Evolutionary conservation across 2,888 invertebrate genomes (phyloP), one percentile per base, ranked within the genome.

Genomic region (Chrysina gloriosa): DNA sequence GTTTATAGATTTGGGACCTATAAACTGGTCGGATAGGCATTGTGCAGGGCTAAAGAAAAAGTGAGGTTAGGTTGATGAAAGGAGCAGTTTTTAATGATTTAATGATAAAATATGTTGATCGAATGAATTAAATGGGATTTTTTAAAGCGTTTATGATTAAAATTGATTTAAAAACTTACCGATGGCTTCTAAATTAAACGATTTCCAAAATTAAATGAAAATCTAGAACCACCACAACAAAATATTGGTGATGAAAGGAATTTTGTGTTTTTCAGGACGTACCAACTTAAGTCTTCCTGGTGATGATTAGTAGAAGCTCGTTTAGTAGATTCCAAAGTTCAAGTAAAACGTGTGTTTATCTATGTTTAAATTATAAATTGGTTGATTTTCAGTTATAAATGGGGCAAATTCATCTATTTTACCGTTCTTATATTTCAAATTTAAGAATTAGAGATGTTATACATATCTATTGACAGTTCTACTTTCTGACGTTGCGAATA

Each of bases 1-100:
- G n/a, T n/a, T n/a, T n/a, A n/a, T n/a, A n/a, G 84, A 97, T 95
- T 81, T 88, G 91, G 29, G 95, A 94, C 84, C 94, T 91, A 82
- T 93, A 93, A 72, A 94, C 92, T 77, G 96, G 96, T 85, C 94
- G 88, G 82, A 95, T 94, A 82, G 95, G 93, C 93, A 94, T 94
- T 86, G 87, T 92, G 83, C 63, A 71, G 65, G n/a, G n/a, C 78
- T 76, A 69, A 16, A 42, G n/a, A 68, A 21, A 63, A 63, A 31
- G 27, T 45, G 34, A 54, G 39, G 42, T 70, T 70, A 64, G 14
- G 36, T 31, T 19, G 1, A 21, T 7, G 21, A 45, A 7, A 45
- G n/a, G 14, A 36, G 36, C 36, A 5, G 11, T 36, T 36, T n/a
- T n/a, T n/a, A 0, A 45, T 21, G 3, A 21, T 7, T 45, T 21